Percentiles rank a stretch among this genome's conserved stretches.
Conservation (phyloP, 2,888 invertebrate genomes). For the Tipula vernalis region DNA sequence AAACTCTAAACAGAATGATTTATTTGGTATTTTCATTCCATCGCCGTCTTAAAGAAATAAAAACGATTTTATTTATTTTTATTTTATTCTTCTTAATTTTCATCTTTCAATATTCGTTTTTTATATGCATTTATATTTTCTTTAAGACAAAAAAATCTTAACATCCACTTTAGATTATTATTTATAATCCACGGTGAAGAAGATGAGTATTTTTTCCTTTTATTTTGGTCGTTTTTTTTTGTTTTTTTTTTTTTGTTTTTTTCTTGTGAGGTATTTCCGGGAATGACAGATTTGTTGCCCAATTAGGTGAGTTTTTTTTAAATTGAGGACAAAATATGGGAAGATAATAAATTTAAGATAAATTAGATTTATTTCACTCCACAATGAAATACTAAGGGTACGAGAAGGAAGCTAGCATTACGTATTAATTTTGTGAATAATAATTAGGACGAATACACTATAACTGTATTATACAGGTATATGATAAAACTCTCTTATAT, state of each 20-base stretch:
- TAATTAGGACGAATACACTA: background rate
- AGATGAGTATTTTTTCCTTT: conserved; percentile 15
- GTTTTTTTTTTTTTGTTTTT: conserved; percentile 12
- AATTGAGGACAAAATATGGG: background rate
- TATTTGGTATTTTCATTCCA: background rate
- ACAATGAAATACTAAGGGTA: background rate
- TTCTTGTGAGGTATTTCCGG: conserved; percentile 18
- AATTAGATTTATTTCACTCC: background rate
- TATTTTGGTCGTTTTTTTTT: background rate
- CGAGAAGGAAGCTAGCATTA: background rate
- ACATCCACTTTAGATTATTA: background rate
- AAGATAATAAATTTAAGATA: background rate
- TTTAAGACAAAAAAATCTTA: background rate
- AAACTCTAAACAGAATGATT: background rate
- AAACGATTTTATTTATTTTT: conserved; percentile 4
- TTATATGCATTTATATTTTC: background rate
- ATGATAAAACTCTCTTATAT: background rate
- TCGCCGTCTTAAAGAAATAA: background rate
- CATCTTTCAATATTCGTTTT: background rate
- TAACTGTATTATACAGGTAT: background rate
- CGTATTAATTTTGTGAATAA: background rate
- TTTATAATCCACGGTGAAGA: background rate
- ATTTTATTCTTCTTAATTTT: conserved; percentile 1
- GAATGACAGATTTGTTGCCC: conserved; percentile 35
- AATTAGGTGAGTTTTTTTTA: conserved; percentile 26